Percentiles rank a stretch among this genome's conserved stretches.
Evolutionary conservation across 2,797 vertebrate species (phyloP).

Genomic region (Nasua narica): DNA sequence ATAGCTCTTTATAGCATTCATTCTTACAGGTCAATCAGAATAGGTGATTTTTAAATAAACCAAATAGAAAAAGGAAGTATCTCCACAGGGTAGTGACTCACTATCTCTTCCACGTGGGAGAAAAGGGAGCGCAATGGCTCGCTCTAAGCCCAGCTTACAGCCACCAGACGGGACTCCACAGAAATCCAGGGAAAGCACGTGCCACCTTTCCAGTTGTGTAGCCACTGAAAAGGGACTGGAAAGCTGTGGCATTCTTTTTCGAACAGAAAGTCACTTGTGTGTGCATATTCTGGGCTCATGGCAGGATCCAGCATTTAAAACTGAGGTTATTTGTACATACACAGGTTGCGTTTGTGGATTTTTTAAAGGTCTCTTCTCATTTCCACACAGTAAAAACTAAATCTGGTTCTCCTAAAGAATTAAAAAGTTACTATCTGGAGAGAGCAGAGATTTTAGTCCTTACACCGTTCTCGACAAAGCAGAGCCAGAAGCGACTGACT

Average conservation of each 20-base stretch:
- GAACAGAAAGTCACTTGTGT: not conserved
- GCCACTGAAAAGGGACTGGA: not conserved
- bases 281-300: slow-evolving; percentile 4
- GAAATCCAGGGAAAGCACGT: not conserved
- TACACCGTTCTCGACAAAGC: slow-evolving; percentile 41
- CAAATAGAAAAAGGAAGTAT: not conserved
- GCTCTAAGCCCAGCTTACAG: not conserved
- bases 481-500: slow-evolving; percentile 59
- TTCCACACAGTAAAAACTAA: slow-evolving; percentile 20
- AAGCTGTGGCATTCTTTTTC: rapidly evolving
- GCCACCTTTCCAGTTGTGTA: slow-evolving; percentile 10
- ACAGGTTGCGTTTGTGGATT: not conserved
- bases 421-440: not conserved
- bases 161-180: not conserved
- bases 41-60: slow-evolving; percentile 46
- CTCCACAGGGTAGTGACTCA: slow-evolving; percentile 15
- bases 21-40: slow-evolving; percentile 51
- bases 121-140: not conserved
- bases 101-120: not conserved
- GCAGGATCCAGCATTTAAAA: slow-evolving; percentile 11
- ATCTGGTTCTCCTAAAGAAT: slow-evolving; percentile 6
- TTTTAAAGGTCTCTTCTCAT: not conserved
- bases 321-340: not conserved
- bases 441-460: slow-evolving; percentile 29
- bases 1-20: slow-evolving; percentile 50